Evolutionary conservation across 2,797 vertebrate genomes (phyloP).

Genomic region (Scolopax rusticola): DNA sequence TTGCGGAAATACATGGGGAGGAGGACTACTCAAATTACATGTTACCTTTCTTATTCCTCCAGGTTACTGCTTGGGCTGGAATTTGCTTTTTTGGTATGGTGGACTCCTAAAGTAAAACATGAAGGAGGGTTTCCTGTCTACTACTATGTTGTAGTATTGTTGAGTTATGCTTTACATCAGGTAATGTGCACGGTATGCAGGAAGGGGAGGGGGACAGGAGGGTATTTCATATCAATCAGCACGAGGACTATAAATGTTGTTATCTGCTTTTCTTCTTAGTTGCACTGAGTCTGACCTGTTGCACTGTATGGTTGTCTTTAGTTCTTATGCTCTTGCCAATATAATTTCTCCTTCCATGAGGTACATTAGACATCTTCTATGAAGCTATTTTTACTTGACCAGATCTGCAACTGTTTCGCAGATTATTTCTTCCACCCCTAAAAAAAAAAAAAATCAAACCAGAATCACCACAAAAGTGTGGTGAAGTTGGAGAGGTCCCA

Average conservation of each 20-base stretch:
- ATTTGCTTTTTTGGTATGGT: conserved; percentile 94
- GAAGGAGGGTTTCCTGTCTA: conserved; percentile 92
- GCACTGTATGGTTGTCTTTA: neutral
- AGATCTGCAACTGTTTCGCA: neutral
- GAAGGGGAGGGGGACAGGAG: neutral
- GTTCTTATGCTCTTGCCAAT: neutral
- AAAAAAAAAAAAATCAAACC: too few relatives aligned
- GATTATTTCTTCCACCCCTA: neutral
- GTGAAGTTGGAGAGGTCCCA: neutral
- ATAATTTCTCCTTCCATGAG: neutral
- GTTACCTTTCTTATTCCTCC: neutral
- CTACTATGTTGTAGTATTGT: conserved; percentile 88
- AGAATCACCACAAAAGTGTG: neutral
- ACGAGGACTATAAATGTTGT: neutral
- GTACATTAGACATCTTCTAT: neutral
- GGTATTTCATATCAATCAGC: rapidly evolving
- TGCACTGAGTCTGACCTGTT: neutral
- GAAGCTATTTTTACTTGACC: neutral
- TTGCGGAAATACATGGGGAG: neutral
- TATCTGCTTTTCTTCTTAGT: neutral
- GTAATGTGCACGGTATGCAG: conserved; percentile 56
- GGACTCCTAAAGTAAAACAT: conserved; percentile 91
- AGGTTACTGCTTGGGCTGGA: conserved; percentile 93
- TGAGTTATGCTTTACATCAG: conserved; percentile 96
- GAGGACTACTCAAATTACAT: neutral